A percentile compares a stretch with the other conserved stretches of the same genome.
Conservation (phyloP, 2,888 invertebrate genomes). For the Sphecodes monilicornis region DNA sequence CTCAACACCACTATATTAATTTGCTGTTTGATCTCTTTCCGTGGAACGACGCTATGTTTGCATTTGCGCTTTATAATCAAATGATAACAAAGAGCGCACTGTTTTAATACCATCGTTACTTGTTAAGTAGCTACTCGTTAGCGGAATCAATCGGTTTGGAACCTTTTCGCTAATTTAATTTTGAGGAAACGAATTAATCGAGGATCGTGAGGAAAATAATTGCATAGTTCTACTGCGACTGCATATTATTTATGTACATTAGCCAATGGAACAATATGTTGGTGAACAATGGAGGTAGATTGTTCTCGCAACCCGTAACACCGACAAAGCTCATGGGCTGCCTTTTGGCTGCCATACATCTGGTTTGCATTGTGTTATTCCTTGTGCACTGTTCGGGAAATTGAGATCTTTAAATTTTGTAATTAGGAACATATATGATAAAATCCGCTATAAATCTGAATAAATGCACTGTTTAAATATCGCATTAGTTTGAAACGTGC, state of each 20-base stretch:
- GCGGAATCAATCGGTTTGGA: background rate
- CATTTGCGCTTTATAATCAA: background rate
- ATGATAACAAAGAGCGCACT: background rate
- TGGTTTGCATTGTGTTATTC: too few relatives aligned
- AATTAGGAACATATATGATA: too few relatives aligned
- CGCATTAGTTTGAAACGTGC: too few relatives aligned
- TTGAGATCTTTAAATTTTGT: background rate
- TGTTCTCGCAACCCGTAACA: background rate
- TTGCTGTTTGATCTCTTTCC: background rate
- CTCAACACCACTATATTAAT: background rate
- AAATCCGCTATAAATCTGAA: too few relatives aligned
- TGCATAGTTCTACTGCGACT: background rate
- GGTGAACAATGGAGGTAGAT: background rate
- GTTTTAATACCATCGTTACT: background rate
- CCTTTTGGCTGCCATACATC: background rate
- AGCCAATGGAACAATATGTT: background rate
- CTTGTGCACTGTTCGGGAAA: background rate
- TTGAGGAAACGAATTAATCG: background rate
- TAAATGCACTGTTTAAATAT: too few relatives aligned
- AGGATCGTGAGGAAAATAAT: background rate
- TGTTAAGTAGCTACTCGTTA: background rate
- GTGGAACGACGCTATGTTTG: background rate
- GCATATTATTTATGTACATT: background rate
- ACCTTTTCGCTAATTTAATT: slow-evolving; percentile 7
- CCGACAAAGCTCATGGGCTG: background rate